Percentiles rank a stretch among this genome's conserved stretches.
Evolutionary conservation across 2,113 vertebrate genomes (phyloP).

Genomic region (Crypturellus undulatus): DNA sequence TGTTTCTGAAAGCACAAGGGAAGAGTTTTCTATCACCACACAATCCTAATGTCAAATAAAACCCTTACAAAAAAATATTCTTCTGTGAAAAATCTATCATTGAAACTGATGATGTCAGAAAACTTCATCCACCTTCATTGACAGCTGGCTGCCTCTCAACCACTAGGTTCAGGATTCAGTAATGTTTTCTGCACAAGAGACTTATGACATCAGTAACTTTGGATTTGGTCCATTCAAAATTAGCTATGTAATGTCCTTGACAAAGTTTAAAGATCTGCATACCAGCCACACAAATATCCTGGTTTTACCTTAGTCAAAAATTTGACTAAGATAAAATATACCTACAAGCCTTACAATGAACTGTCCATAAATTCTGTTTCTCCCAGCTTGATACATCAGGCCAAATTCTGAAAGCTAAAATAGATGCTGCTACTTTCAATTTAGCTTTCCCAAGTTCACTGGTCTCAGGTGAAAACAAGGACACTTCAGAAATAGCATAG

Average conservation of each 20-base stretch:
- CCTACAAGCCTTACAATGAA: not conserved
- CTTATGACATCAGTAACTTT: not conserved
- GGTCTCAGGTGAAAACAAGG: constrained; percentile 65
- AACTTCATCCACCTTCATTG: not conserved
- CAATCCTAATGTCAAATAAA: constrained; percentile 2
- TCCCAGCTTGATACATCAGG: constrained; percentile 2
- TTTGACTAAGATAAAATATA: not conserved
- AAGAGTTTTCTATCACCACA: not conserved
- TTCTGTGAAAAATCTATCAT: constrained; percentile 27
- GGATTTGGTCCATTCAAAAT: not conserved
- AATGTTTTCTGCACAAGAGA: not conserved
- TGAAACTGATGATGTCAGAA: constrained; percentile 18
- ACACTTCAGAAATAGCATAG: constrained; percentile 70
- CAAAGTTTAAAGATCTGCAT: not conserved
- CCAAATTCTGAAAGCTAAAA: constrained; percentile 26
- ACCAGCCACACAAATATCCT: not conserved
- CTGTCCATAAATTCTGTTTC: not conserved
- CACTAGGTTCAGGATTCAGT: not conserved
- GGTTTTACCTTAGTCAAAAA: not conserved
- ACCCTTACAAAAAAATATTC: not conserved
- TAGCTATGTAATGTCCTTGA: not conserved
- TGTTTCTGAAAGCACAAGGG: not conserved
- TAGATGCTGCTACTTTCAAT: constrained; percentile 47
- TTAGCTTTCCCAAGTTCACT: constrained; percentile 43
- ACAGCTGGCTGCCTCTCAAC: not conserved